Evolutionary conservation across 2,888 invertebrate species (phyloP), one percentile per base, ranked within the genome.

Genomic region (Pheosia tremula): DNA sequence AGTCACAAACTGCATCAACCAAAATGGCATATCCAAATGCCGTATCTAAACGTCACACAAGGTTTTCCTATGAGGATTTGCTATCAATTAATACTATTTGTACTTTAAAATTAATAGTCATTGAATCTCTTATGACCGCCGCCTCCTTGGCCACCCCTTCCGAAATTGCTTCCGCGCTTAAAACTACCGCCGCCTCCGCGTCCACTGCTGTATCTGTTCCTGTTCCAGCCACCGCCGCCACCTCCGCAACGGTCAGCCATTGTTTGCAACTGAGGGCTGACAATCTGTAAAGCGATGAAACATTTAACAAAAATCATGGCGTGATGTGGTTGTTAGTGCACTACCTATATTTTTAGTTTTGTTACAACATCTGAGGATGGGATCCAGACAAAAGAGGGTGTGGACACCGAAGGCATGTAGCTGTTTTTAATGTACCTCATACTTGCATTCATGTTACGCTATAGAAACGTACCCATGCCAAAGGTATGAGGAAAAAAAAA

Each of bases 181-280:
- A 94, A 94, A 37, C 94, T 90, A 58, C 94, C 94, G 6, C 94
- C 93, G 1, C 93, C 92, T 62, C 94, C 90, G 47, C 93, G 85
- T n/a, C 88, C 85, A 47, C 86, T 85, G 11, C 93, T 93, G 63
- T 90, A 94, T 49, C 95, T 86, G 75, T 86, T 94, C 60, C 94
- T 91, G 74, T 94, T 94, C 94, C 94, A 94, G 72, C 95, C 94
- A 41, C 95, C 94, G 61, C 95, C 94, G 37, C 95, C 95, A 53
- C 96, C 95, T 58, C 95, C 95, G 66, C 95, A 95, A 53, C 96
- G 95, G 72, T 95, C 95, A 6, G 97, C 97, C 94, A 98, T 95
- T 77, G 97, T 97, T 78, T 96, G 95, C 56, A 98, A 94, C 84
- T 98, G 97, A 57, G 98, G 98, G 85, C 97, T 97, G 63, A 98